A percentile compares a stretch with the other conserved stretches of the same genome.
These are phyloP conservation scores for Drosophila paulistorum DNA, from an alignment of 1,140 invertebrate species.

Conservation along the genomic window DNA sequence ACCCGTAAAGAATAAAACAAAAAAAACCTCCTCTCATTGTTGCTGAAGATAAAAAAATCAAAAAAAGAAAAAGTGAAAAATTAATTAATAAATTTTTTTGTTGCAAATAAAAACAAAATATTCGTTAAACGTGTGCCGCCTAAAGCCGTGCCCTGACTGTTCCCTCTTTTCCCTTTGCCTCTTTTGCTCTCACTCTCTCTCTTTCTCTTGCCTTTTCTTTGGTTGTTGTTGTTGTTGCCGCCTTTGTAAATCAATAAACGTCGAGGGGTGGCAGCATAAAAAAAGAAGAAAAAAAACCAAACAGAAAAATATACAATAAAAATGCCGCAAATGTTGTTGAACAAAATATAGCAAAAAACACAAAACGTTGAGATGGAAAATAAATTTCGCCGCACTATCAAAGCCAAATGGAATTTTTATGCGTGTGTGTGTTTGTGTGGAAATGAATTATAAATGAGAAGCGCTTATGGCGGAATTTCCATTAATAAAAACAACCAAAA, in stretches of 20 bases:
- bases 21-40: constrained; percentile 11
- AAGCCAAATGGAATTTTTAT: constrained; percentile 3
- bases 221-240: constrained; percentile 47
- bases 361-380: constrained; percentile 12
- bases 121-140: constrained; percentile 36
- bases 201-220: constrained; percentile 36
- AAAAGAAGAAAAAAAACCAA: background rate
- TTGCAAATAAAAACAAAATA: background rate
- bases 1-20: constrained; percentile 32
- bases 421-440: background rate
- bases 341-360: constrained; percentile 32
- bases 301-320: constrained; percentile 14
- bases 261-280: constrained; percentile 63
- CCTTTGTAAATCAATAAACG: constrained; percentile 81
- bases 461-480: constrained; percentile 8
- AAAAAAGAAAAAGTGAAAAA: constrained; percentile 69
- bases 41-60: constrained; percentile 39
- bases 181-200: constrained; percentile 31
- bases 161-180: constrained; percentile 5
- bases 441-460: constrained; percentile 13
- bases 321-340: constrained; percentile 71
- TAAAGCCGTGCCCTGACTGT: constrained; percentile 58
- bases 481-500: constrained; percentile 2
- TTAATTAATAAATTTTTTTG: background rate
- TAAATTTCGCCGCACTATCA: constrained; percentile 17